Base-by-base conservation (phyloP, 2,888 invertebrate species). In the Dryadula phaetusa region DNA sequence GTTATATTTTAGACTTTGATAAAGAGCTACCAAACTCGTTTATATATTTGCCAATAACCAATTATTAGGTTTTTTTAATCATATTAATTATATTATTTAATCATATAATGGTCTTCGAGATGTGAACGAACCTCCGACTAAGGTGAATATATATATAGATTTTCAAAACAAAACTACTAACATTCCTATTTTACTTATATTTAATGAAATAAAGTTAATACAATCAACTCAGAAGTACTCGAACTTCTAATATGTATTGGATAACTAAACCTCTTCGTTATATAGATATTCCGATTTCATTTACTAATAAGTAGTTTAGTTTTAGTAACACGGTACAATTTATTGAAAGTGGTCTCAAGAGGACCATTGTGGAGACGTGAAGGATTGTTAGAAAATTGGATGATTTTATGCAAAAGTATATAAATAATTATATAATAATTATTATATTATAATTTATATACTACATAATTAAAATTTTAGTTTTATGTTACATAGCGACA, bases 321-420 rank as follows among this genome's bases (percentile, higher is more conserved):
- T 56, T 56, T n/a, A 56, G 40, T 40, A 32, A 42, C 47, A 58
- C 46, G 25, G 46, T 63, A 44, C 63, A 66, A 66, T 60, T 56
- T 56, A 64, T 70, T 62, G 70, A 67, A 70, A 70, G 70, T 70
- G 62, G 67, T 67, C 70, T 70, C 70, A 37, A 22, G 67, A 64
- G 70, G 44, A 56, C 52, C 54, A 64, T 70, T 67, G 64, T 64
- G 34, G 46, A 42, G 37, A 58, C 70, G 64, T 62, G 64, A 47
- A 64, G 62, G 49, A 42, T 56, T 61, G 61, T 47, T 64, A 46
- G 56, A 56, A 64, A 64, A 49, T 58, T 47, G 64, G 40, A 64
- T 40, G 18, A 40, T 49, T 7, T 47, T 58, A 64, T 64, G 58
- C 58, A 28, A 60, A 44, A n/a, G 4, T 52, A 52, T 25, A n/a